Evolutionary conservation across 2,888 invertebrate genomes (phyloP).

Genomic region (Phlogophora meticulosa): DNA sequence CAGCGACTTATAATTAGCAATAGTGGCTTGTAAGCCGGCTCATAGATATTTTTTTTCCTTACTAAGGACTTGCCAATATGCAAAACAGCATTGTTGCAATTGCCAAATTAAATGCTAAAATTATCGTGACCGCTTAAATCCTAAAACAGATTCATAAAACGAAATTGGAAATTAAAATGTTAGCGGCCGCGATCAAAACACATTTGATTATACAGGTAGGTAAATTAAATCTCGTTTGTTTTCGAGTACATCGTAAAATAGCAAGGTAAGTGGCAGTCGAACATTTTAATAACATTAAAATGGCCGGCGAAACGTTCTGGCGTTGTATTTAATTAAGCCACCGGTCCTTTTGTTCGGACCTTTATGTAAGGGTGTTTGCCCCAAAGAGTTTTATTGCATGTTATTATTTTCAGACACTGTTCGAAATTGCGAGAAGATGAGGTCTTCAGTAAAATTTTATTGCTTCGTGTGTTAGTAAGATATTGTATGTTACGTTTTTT

Average conservation of each 20-base stretch:
- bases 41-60: too few relatives aligned
- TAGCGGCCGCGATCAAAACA: slow-evolving; percentile 51
- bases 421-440: slow-evolving; percentile 67
- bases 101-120: too few relatives aligned
- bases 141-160: slow-evolving; percentile 10
- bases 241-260: slow-evolving; percentile 84
- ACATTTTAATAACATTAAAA: slow-evolving; percentile 90
- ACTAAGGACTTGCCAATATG: too few relatives aligned
- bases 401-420: slow-evolving; percentile 80
- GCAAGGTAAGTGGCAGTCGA: slow-evolving; percentile 83
- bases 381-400: slow-evolving; percentile 83
- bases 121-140: too few relatives aligned
- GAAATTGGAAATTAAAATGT: slow-evolving; percentile 50
- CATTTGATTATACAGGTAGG: slow-evolving; percentile 72
- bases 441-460: slow-evolving; percentile 62
- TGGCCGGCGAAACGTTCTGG: slow-evolving; percentile 83
- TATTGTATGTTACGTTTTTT: slow-evolving; percentile 8
- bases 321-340: slow-evolving; percentile 88
- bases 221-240: slow-evolving; percentile 83
- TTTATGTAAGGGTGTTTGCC: slow-evolving; percentile 71
- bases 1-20: slow-evolving; percentile 3
- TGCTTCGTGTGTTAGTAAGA: slow-evolving; percentile 27
- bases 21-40: slow-evolving; percentile 7
- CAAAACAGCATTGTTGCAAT: too few relatives aligned
- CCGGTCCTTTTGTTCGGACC: slow-evolving; percentile 80